Evolutionary conservation across 2,797 vertebrate genomes (phyloP).

Genomic region (Dipus sagitta): DNA sequence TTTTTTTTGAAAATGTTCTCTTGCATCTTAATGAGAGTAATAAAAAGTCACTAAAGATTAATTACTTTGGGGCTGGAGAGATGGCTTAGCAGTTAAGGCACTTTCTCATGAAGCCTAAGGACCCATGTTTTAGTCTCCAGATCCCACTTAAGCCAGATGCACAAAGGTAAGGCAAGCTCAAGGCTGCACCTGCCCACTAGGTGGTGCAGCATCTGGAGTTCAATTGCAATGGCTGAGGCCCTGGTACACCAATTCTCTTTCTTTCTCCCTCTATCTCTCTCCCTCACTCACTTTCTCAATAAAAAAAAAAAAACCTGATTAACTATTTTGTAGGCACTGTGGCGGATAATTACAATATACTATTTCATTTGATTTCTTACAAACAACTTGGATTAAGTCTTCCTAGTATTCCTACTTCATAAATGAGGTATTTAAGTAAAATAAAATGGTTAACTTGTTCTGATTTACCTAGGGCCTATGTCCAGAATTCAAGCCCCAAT

Average conservation of each 20-base stretch:
- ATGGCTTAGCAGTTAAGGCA: too few species aligned
- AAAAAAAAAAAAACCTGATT: too few species aligned
- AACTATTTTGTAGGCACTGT: neutral
- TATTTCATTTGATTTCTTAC: constrained; percentile 43
- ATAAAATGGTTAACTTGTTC: constrained; percentile 24
- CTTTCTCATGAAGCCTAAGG: too few species aligned
- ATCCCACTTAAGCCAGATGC: too few species aligned
- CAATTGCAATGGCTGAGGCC: too few species aligned
- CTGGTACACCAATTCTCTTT: neutral
- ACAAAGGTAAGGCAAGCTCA: too few species aligned
- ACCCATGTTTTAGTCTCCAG: too few species aligned
- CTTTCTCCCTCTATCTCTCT: neutral
- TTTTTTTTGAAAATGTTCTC: constrained; percentile 43
- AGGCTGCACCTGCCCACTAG: too few species aligned
- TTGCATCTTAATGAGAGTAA: constrained; percentile 70
- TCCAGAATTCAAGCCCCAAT: constrained; percentile 32
- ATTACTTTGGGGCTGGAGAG: too few species aligned
- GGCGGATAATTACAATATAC: neutral
- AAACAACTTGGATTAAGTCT: neutral
- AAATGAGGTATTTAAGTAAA: constrained; percentile 25
- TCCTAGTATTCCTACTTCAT: neutral
- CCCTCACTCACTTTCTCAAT: too few species aligned
- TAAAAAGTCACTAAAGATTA: constrained; percentile 39
- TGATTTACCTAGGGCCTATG: constrained; percentile 20
- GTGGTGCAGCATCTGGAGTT: too few species aligned